Conservation (phyloP, 2,113 vertebrate genomes). For the Zapus hudsonius region DNA sequence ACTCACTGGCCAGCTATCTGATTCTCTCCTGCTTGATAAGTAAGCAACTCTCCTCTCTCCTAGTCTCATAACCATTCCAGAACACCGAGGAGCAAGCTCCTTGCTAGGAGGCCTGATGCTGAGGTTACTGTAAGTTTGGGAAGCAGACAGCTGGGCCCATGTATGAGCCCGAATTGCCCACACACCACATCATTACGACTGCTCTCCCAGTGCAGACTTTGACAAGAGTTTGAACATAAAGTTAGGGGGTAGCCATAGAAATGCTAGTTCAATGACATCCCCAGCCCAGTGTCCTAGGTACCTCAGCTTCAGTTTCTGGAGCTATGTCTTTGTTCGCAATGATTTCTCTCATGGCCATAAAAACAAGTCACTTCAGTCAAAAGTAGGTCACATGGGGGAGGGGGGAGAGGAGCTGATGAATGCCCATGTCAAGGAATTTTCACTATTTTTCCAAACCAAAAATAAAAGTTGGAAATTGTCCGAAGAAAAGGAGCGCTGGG, state of each 20-base stretch:
- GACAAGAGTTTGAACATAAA: slow-evolving; percentile 3
- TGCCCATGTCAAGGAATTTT: slow-evolving; percentile 72
- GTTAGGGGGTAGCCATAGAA: background rate
- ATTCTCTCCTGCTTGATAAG: background rate
- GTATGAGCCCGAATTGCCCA: too few relatives aligned
- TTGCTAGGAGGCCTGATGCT: background rate
- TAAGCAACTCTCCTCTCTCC: background rate
- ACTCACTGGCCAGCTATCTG: background rate
- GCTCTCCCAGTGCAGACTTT: slow-evolving; percentile 8
- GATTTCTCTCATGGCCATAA: slow-evolving; percentile 46
- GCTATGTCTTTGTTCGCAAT: background rate
- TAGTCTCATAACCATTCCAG: background rate
- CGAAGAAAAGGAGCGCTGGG: background rate
- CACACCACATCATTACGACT: slow-evolving; percentile 11
- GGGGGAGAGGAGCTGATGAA: slow-evolving; percentile 45
- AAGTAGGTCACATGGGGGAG: slow-evolving; percentile 64
- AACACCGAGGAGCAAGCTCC: background rate
- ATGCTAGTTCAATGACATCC: background rate
- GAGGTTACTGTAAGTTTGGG: slow-evolving; percentile 49
- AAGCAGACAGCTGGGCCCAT: slow-evolving; percentile 59
- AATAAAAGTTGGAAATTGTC: slow-evolving; percentile 62
- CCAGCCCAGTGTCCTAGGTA: background rate
- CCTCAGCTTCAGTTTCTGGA: background rate
- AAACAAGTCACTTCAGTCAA: slow-evolving; percentile 57
- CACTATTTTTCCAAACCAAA: slow-evolving; percentile 61